Evolutionary conservation across 2,797 vertebrate genomes (phyloP).

Genomic region (Danio choprae): DNA sequence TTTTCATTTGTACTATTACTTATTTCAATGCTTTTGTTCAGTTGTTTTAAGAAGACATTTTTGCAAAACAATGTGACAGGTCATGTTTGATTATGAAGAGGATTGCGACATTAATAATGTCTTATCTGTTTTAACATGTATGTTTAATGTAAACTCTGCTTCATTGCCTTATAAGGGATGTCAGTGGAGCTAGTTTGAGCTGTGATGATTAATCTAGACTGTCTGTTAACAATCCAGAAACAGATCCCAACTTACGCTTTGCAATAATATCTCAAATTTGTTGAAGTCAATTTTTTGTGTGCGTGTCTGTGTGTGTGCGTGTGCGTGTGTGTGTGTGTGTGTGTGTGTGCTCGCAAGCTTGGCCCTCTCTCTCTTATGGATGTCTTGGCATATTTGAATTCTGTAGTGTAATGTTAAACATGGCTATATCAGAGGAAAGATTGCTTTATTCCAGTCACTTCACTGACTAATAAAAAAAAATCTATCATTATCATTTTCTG

Average conservation of each 20-base stretch:
- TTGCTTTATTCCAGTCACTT: conserved; percentile 23
- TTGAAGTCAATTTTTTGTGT: background rate
- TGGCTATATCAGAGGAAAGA: background rate
- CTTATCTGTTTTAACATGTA: background rate
- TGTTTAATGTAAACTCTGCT: conserved; percentile 6
- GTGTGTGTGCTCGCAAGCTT: background rate
- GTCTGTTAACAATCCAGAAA: conserved; percentile 5
- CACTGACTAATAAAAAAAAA: conserved; percentile 23
- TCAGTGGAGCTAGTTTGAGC: conserved; percentile 4
- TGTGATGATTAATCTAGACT: background rate
- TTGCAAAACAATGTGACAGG: conserved; percentile 15
- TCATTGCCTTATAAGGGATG: background rate
- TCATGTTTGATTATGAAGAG: conserved; percentile 35
- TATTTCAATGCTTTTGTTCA: conserved; percentile 73
- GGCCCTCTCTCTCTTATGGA: background rate
- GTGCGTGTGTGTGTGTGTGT: background rate
- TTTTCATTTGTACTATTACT: conserved; percentile 20
- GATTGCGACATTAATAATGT: conserved; percentile 16
- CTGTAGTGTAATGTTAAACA: conserved; percentile 4
- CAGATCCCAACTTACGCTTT: background rate
- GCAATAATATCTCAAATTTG: background rate
- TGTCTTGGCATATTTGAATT: conserved; percentile 12
- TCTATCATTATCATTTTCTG: background rate
- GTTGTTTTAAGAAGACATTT: conserved; percentile 53
- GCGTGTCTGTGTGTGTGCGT: background rate